Evolutionary conservation across 1,140 invertebrate species (phyloP).

Genomic region (Gerris buenoi): DNA sequence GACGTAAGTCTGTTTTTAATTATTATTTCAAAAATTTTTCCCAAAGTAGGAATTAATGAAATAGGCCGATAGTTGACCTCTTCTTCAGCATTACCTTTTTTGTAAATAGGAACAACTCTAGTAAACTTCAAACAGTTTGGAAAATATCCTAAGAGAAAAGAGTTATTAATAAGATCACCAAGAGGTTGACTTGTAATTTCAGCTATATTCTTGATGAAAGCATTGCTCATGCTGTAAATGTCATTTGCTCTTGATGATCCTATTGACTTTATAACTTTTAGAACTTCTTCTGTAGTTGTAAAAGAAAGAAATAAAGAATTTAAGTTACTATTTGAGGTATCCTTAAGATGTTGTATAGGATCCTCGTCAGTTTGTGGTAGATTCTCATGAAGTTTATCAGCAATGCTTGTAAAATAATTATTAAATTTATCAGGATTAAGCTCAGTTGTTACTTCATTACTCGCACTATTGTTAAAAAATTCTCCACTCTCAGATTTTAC

Average conservation of each 20-base stretch:
- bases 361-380: not conserved
- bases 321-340: not conserved
- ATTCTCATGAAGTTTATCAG: not conserved
- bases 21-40: not conserved
- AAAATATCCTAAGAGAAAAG: not conserved
- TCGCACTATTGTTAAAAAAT: not conserved
- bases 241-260: not conserved
- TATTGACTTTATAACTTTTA: not conserved
- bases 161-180: not conserved
- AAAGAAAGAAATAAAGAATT: not conserved
- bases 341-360: not conserved
- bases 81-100: not conserved
- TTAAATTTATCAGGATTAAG: not conserved
- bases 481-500: not conserved
- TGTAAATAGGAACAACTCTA: not conserved
- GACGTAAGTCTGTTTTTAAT: not conserved
- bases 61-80: not conserved
- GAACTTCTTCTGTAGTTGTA: not conserved
- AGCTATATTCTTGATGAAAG: not conserved
- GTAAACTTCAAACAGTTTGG: not conserved
- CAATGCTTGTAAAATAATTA: not conserved
- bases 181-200: not conserved
- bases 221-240: not conserved
- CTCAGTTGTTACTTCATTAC: not conserved
- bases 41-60: not conserved